These are phyloP conservation scores for Epicauta chinensis DNA, from an alignment of 1,140 invertebrate species.

Conservation along the genomic window DNA sequence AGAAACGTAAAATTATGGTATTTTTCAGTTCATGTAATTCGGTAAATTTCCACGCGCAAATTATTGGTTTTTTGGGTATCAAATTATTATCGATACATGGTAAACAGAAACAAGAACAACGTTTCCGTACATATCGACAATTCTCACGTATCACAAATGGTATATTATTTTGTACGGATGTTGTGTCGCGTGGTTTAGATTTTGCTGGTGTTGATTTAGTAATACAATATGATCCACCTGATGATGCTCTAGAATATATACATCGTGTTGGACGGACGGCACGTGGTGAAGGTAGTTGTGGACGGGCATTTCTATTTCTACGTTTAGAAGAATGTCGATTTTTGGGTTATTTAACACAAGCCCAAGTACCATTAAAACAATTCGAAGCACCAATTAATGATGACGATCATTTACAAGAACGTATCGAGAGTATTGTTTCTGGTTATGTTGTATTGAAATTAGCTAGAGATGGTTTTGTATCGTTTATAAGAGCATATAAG, in stretches of 20 bases:
- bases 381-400: slow-evolving; percentile 64
- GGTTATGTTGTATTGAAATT: slow-evolving; percentile 95
- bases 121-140: slow-evolving; percentile 94
- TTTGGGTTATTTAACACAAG: neutral
- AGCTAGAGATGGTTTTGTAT: slow-evolving; percentile 95
- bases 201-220: slow-evolving; percentile 52
- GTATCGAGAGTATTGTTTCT: slow-evolving; percentile 82
- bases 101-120: slow-evolving; percentile 94
- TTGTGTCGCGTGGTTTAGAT: slow-evolving; percentile 92
- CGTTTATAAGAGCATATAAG: slow-evolving; percentile 93
- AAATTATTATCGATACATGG: slow-evolving; percentile 54
- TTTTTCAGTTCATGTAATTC: slow-evolving; percentile 97
- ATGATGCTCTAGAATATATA: slow-evolving; percentile 8
- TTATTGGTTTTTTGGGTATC: slow-evolving; percentile 68
- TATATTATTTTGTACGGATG: slow-evolving; percentile 93
- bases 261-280: slow-evolving; percentile 12
- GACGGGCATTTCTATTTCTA: neutral
- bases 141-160: slow-evolving; percentile 91
- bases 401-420: slow-evolving; percentile 81
- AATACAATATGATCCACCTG: slow-evolving; percentile 11
- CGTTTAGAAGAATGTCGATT: neutral
- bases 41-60: slow-evolving; percentile 91
- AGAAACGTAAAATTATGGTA: slow-evolving; percentile 94
- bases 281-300: neutral
- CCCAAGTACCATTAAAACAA: neutral